Evolutionary conservation across 2,113 vertebrate species (phyloP).

Genomic region (Cepphus grylle): DNA sequence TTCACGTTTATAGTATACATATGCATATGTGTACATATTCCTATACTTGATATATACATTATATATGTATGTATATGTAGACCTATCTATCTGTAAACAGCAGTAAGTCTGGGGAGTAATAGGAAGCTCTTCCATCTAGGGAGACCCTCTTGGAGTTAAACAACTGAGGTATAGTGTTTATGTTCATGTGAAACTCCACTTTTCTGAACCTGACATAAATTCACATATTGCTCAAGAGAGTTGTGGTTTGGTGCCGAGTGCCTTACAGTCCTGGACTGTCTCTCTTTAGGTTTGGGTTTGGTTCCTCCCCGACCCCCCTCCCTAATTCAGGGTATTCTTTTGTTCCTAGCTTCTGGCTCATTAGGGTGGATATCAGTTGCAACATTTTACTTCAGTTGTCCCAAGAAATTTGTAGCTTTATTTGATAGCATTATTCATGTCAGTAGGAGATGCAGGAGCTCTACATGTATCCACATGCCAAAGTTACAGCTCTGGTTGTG

Average conservation of each 20-base stretch:
- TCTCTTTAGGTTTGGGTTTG: not conserved
- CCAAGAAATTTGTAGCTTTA: not conserved
- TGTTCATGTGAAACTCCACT: not conserved
- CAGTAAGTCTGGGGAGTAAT: not conserved
- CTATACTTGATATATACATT: not conserved
- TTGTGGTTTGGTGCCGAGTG: not conserved
- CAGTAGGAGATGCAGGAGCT: not conserved
- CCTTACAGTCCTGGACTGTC: not conserved
- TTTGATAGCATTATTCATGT: not conserved
- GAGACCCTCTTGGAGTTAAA: not conserved
- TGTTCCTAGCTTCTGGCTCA: not conserved
- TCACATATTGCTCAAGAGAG: not conserved
- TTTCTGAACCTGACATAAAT: not conserved
- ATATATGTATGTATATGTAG: not conserved
- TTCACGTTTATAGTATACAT: not conserved
- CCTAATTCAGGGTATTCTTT: not conserved
- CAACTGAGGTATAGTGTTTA: not conserved
- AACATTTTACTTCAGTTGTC: not conserved
- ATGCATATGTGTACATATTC: not conserved
- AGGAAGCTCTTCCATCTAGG: not conserved
- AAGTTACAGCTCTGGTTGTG: not conserved
- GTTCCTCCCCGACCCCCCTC: no score
- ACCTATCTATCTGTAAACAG: not conserved
- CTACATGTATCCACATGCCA: not conserved
- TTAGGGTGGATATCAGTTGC: not conserved